Conservation (phyloP, 2,888 invertebrate genomes). For the Synanthedon vespiformis region DNA sequence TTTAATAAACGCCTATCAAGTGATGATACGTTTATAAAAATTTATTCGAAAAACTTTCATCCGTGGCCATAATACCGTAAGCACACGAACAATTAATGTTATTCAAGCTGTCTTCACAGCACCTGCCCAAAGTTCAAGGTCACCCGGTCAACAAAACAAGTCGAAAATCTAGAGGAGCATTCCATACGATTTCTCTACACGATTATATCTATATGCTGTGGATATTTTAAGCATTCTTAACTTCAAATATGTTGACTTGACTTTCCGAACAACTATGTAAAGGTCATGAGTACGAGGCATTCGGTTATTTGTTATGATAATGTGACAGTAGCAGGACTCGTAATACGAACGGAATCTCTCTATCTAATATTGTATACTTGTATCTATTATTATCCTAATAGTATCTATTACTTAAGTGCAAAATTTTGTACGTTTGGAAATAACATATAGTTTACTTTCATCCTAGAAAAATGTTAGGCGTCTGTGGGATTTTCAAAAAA, state of each 20-base stretch:
- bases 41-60: neutral
- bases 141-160: slow-evolving; percentile 32
- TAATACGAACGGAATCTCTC: slow-evolving; percentile 8
- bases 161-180: slow-evolving; percentile 19
- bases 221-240: slow-evolving; percentile 37
- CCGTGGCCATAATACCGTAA: no score
- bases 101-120: slow-evolving; percentile 15
- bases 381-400: neutral
- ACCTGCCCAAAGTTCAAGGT: slow-evolving; percentile 54
- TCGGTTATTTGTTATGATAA: slow-evolving; percentile 12
- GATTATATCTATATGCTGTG: slow-evolving; percentile 35
- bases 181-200: slow-evolving; percentile 51
- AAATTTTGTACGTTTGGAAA: no score
- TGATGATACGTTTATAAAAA: no score
- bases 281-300: neutral
- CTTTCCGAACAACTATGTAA: neutral
- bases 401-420: no score
- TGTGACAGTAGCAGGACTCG: slow-evolving; percentile 15
- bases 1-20: no score
- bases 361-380: slow-evolving; percentile 5
- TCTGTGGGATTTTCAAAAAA: no score
- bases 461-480: no score
- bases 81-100: slow-evolving; percentile 1
- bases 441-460: no score
- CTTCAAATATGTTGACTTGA: neutral